Evolutionary conservation across 2,888 invertebrate genomes (phyloP).

Genomic region (Nebria salina): DNA sequence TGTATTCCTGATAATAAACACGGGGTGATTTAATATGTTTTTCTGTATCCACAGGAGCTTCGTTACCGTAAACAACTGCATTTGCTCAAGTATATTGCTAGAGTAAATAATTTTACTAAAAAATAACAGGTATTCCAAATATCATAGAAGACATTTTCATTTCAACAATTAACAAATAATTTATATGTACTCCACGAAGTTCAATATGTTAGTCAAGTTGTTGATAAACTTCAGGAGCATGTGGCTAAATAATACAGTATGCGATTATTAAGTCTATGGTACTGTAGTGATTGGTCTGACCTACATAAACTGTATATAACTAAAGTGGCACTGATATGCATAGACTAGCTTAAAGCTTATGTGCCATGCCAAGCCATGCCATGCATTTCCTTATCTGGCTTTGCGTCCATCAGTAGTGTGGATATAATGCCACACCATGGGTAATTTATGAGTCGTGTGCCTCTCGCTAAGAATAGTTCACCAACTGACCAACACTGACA

Average conservation of each 20-base stretch:
- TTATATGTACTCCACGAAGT: too few relatives aligned
- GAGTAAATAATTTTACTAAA: too few relatives aligned
- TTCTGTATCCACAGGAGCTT: too few relatives aligned
- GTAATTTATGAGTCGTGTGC: slow-evolving; percentile 1
- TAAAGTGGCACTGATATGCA: neutral
- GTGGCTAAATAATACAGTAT: too few relatives aligned
- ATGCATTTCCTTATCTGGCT: neutral
- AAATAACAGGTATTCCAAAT: too few relatives aligned
- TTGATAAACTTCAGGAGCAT: too few relatives aligned
- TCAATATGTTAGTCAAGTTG: too few relatives aligned
- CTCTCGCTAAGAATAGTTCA: neutral
- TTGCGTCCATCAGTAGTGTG: neutral
- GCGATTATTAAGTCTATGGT: neutral
- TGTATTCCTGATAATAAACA: slow-evolving; percentile 58
- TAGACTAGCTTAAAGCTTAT: neutral
- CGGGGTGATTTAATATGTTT: too few relatives aligned
- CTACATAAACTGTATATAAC: neutral
- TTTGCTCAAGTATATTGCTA: too few relatives aligned
- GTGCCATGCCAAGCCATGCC: neutral
- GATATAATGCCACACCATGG: neutral
- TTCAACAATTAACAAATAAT: too few relatives aligned
- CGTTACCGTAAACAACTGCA: too few relatives aligned
- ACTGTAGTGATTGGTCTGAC: neutral
- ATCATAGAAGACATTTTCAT: too few relatives aligned
- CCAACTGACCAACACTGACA: neutral